phyloP scores from a whole-genome alignment of 2,113 vertebrate genomes.

The Pionites leucogaster region DNA sequence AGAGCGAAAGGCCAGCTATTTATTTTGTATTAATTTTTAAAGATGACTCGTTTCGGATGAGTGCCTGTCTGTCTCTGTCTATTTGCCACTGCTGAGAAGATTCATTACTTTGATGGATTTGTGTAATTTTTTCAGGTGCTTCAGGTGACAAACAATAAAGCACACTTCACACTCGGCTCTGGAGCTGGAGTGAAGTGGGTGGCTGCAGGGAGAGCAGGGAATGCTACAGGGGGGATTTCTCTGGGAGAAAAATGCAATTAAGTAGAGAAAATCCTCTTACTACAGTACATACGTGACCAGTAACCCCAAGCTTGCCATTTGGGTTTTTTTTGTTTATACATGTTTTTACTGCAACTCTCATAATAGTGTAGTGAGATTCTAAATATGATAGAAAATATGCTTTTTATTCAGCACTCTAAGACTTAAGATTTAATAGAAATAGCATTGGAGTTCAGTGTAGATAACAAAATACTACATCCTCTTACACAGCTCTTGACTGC shows the following conservation, averaged over 20 bases:
- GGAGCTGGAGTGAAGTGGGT: not conserved
- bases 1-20: not conserved
- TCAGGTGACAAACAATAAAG: conserved; percentile 66
- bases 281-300: no score
- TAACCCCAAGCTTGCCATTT: no score
- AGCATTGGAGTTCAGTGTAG: no score
- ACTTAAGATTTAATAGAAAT: no score
- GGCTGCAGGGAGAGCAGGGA: not conserved
- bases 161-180: not conserved
- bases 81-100: conserved; percentile 59
- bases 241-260: not conserved
- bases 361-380: no score
- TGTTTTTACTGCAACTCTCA: no score
- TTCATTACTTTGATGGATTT: conserved; percentile 75
- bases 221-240: not conserved
- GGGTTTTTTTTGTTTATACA: no score
- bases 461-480: no score
- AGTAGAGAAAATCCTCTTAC: no score
- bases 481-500: no score
- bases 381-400: no score
- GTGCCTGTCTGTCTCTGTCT: conserved; percentile 66
- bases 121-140: conserved; percentile 73
- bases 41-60: conserved; percentile 25
- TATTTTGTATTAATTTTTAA: conserved; percentile 59
- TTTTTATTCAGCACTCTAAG: no score